phyloP scores from a whole-genome alignment of 2,888 invertebrate species.

The Morpho achilles region DNA sequence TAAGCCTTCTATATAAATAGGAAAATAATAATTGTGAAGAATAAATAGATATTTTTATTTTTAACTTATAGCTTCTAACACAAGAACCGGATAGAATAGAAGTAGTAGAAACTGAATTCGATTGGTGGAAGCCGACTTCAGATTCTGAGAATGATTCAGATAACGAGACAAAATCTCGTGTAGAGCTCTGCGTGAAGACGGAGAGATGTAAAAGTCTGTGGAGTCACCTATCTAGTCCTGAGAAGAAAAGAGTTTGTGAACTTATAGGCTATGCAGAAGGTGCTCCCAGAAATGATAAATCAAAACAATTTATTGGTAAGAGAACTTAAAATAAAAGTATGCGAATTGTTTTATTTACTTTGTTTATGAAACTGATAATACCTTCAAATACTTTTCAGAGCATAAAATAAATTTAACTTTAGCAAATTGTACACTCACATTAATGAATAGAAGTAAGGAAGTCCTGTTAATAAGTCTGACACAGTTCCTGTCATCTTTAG shows the following conservation, averaged over 20 bases:
- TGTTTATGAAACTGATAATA: not conserved
- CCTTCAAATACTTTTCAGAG: slow-evolving; percentile 67
- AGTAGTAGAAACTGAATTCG: slow-evolving; percentile 67
- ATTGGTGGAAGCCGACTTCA: slow-evolving; percentile 67
- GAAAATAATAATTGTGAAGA: no score
- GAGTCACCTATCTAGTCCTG: slow-evolving; percentile 82
- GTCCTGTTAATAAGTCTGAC: slow-evolving; percentile 85
- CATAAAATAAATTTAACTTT: slow-evolving; percentile 87
- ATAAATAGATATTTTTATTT: not conserved
- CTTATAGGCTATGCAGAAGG: slow-evolving; percentile 82
- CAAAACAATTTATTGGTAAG: slow-evolving; percentile 80
- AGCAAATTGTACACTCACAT: slow-evolving; percentile 84
- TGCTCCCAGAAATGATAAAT: slow-evolving; percentile 61
- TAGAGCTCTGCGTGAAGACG: slow-evolving; percentile 73
- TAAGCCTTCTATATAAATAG: no score
- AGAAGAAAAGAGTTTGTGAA: slow-evolving; percentile 79
- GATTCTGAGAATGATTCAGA: slow-evolving; percentile 46
- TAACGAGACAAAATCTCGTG: slow-evolving; percentile 40
- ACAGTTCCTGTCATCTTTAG: slow-evolving; percentile 84
- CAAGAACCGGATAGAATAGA: slow-evolving; percentile 69
- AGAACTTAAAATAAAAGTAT: not conserved
- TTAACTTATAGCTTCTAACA: slow-evolving; percentile 45
- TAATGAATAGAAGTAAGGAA: slow-evolving; percentile 84
- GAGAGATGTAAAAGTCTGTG: slow-evolving; percentile 76
- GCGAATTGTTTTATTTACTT: not conserved